Conservation (phyloP, 1,140 invertebrate species). For the Cydia amplana region DNA sequence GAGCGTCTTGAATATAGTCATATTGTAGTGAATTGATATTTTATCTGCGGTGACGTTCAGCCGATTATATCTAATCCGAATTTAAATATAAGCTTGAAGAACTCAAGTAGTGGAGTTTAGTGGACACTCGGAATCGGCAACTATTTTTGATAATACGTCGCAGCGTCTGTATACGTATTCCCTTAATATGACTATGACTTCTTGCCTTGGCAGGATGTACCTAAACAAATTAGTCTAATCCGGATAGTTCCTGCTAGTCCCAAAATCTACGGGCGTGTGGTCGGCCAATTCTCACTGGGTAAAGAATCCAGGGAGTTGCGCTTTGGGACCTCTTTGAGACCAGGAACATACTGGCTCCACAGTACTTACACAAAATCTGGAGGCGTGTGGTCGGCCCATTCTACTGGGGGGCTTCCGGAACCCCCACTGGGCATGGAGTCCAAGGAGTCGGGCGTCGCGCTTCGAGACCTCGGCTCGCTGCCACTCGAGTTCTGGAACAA, state of each 20-base stretch:
- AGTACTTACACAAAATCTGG: conserved; percentile 67
- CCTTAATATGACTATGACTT: too few relatives aligned
- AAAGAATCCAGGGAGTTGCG: conserved; percentile 84
- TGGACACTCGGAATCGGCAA: too few relatives aligned
- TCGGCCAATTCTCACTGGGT: too few relatives aligned
- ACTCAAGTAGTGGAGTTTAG: too few relatives aligned
- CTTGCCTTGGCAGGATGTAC: too few relatives aligned
- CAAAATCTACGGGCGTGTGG: conserved; percentile 65
- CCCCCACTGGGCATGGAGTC: conserved; percentile 85
- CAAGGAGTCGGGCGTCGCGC: conserved; percentile 92
- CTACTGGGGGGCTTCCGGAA: conserved; percentile 74
- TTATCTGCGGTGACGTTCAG: too few relatives aligned
- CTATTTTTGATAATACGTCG: too few relatives aligned
- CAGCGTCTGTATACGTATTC: too few relatives aligned
- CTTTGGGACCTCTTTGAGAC: conserved; percentile 83
- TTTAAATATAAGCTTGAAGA: too few relatives aligned
- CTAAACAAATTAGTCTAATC: too few relatives aligned
- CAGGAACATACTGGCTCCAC: background rate
- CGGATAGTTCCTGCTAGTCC: too few relatives aligned
- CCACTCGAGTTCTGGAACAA: conserved; percentile 76
- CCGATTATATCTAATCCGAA: too few relatives aligned
- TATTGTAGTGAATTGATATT: background rate
- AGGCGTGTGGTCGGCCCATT: conserved; percentile 73
- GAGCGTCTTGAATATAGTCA: background rate
- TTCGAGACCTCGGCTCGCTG: conserved; percentile 85